Conservation (phyloP, 2,888 invertebrate species). For the Aphrophora alni region DNA sequence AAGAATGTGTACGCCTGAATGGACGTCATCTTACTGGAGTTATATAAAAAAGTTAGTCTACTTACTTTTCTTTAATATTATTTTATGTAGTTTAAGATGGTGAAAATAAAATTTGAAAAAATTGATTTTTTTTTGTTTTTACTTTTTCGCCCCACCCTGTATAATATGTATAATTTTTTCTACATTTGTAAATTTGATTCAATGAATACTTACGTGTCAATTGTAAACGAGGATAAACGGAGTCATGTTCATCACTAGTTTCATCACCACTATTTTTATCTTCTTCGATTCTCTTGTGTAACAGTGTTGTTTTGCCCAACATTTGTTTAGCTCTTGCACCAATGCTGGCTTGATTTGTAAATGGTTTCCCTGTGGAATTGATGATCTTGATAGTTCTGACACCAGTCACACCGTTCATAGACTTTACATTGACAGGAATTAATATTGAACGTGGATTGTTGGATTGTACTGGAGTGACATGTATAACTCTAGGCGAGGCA, state of each 20-base stretch:
- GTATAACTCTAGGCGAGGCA: slow-evolving; percentile 43
- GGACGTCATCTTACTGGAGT: no score
- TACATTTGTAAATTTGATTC: no score
- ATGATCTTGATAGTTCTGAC: slow-evolving; percentile 76
- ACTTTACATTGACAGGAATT: slow-evolving; percentile 72
- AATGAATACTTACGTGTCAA: slow-evolving; percentile 59
- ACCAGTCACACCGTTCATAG: slow-evolving; percentile 67
- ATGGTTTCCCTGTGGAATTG: slow-evolving; percentile 55
- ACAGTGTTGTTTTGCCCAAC: slow-evolving; percentile 16
- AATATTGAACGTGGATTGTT: slow-evolving; percentile 68
- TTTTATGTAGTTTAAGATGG: no score
- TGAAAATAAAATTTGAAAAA: no score
- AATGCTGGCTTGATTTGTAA: slow-evolving; percentile 48
- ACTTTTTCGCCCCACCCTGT: no score
- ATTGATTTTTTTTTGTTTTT: no score
- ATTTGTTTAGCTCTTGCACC: slow-evolving; percentile 27
- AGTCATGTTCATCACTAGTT: slow-evolving; percentile 50
- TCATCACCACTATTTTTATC: slow-evolving; percentile 51
- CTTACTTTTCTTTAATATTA: no score
- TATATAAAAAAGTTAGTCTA: no score
- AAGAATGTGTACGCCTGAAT: no score
- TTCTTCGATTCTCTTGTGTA: slow-evolving; percentile 5
- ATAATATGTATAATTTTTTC: no score
- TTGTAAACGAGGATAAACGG: slow-evolving; percentile 69
- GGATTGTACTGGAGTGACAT: slow-evolving; percentile 57